These are phyloP conservation scores for Amphipoea lucens DNA, from an alignment of 2,888 invertebrate species.

Conservation along the genomic window DNA sequence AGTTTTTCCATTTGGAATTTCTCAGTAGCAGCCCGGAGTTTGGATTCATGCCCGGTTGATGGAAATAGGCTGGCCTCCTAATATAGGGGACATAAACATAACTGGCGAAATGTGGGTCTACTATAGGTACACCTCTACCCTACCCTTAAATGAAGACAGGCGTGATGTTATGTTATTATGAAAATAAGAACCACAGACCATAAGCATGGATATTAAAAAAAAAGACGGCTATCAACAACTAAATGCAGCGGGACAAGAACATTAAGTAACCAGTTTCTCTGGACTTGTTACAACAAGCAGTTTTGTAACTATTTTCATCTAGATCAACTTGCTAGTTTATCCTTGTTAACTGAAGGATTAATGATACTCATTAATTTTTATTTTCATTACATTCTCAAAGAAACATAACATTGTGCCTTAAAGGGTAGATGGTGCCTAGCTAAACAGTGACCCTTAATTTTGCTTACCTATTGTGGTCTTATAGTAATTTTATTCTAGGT, in stretches of 20 bases:
- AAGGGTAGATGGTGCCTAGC: not conserved
- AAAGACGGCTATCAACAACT: not conserved
- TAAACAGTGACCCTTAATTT: not conserved
- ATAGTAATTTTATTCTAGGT: not conserved
- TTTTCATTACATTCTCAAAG: not conserved
- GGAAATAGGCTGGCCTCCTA: not conserved
- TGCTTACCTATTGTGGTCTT: not conserved
- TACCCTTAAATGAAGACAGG: not conserved
- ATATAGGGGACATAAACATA: not conserved
- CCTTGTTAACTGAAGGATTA: slow-evolving; percentile 5
- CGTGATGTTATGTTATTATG: not conserved
- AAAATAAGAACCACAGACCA: not conserved
- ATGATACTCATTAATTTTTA: not conserved
- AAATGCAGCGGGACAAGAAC: not conserved
- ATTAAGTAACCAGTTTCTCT: slow-evolving; percentile 36
- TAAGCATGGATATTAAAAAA: not conserved
- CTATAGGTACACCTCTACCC: not conserved
- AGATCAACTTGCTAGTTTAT: not conserved
- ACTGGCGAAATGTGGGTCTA: not conserved
- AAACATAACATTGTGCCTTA: not conserved
- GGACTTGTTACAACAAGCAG: not conserved
- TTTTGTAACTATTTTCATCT: slow-evolving; percentile 16
- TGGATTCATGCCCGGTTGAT: not conserved
- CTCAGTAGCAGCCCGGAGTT: not conserved
- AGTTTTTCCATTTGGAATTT: not conserved